Evolutionary conservation across 2,888 invertebrate genomes (phyloP).

Genomic region (Aelia acuminata): DNA sequence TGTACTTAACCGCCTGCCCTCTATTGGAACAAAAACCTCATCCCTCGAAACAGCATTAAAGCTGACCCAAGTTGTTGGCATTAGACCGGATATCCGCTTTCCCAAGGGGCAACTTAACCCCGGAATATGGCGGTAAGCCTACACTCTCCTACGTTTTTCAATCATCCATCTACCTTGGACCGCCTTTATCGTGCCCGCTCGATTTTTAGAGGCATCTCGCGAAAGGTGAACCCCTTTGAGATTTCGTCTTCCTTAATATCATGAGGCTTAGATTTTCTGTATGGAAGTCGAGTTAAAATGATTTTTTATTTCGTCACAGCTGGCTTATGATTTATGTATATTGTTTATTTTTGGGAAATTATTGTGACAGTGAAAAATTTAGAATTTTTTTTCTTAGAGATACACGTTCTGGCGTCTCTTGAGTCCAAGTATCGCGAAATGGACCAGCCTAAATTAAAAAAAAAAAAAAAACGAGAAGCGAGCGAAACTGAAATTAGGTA

Average conservation of each 20-base stretch:
- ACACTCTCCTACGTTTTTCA: conserved; percentile 10
- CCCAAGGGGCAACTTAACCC: conserved; percentile 7
- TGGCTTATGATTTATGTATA: too few relatives aligned
- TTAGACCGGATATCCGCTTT: conserved; percentile 18
- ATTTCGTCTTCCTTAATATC: background rate
- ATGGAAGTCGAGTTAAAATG: too few relatives aligned
- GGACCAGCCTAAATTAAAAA: too few relatives aligned
- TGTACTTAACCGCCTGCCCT: background rate
- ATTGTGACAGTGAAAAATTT: too few relatives aligned
- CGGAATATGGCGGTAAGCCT: background rate
- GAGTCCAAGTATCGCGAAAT: too few relatives aligned
- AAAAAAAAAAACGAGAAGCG: too few relatives aligned
- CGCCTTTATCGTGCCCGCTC: background rate
- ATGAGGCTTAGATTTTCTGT: background rate
- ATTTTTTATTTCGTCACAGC: too few relatives aligned
- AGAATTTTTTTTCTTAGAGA: too few relatives aligned
- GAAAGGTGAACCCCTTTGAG: background rate
- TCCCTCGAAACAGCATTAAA: background rate
- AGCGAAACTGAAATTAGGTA: too few relatives aligned
- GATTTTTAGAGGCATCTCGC: background rate
- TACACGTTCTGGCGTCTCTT: too few relatives aligned
- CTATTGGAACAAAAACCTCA: background rate
- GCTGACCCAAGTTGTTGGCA: background rate
- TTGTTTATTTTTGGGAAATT: too few relatives aligned
- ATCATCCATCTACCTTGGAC: background rate